Conservation (phyloP, 2,113 vertebrate genomes). For the Lepidothrix coronata region DNA sequence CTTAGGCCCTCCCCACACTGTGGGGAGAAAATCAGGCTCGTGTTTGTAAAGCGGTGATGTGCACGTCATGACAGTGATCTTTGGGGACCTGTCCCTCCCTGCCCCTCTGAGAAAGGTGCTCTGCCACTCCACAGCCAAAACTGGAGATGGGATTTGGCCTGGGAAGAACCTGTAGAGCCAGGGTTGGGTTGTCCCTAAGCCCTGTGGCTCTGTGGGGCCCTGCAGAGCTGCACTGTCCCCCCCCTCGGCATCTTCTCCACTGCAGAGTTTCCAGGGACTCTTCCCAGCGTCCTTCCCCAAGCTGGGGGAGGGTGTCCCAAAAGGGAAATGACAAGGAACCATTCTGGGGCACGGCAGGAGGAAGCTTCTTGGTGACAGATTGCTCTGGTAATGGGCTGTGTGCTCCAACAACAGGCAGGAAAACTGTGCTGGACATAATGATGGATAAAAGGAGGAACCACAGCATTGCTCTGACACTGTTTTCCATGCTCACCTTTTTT, state of each 20-base stretch:
- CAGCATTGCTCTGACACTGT: not conserved
- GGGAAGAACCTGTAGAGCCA: not conserved
- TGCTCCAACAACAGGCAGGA: rapidly evolving
- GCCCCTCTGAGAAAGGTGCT: not conserved
- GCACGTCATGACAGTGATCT: rapidly evolving
- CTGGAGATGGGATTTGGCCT: not conserved
- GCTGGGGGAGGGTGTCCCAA: not conserved
- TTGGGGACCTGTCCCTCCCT: not conserved
- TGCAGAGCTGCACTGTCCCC: rapidly evolving
- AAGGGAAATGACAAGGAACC: not conserved
- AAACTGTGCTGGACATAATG: not conserved
- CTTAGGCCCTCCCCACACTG: rapidly evolving
- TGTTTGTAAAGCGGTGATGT: not conserved
- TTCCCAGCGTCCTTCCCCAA: not conserved
- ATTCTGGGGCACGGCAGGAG: not conserved
- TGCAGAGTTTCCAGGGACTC: not conserved
- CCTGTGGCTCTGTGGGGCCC: not conserved
- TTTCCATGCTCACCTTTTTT: not conserved
- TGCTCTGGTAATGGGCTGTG: not conserved
- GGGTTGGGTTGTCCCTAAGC: not conserved
- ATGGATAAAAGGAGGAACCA: not conserved
- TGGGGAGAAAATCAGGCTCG: rapidly evolving
- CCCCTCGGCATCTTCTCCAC: not conserved
- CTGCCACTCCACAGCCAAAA: not conserved
- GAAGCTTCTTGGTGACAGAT: not conserved